A percentile compares a stretch with the other conserved stretches of the same genome.
These are phyloP conservation scores for Aphelenchoides bicaudatus DNA, from an alignment of 2,888 invertebrate genomes.

Conservation along the genomic window DNA sequence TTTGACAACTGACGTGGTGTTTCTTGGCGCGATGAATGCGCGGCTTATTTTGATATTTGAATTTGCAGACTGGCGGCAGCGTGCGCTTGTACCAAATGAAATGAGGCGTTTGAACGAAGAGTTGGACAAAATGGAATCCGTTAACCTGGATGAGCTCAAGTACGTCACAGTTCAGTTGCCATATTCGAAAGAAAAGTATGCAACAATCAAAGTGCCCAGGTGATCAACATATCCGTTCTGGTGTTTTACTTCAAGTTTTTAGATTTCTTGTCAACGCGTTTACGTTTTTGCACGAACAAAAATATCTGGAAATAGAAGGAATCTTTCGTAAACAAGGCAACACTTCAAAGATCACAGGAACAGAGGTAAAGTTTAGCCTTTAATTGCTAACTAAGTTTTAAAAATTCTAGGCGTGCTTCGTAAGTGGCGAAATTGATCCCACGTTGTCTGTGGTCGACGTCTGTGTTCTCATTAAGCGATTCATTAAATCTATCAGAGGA, in stretches of 20 bases:
- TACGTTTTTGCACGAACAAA: neutral
- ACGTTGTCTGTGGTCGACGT: slow-evolving; percentile 1
- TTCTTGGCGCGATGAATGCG: no score
- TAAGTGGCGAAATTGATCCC: neutral
- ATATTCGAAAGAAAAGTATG: no score
- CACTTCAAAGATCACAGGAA: neutral
- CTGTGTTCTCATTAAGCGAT: slow-evolving; percentile 5
- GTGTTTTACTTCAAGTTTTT: slow-evolving; percentile 2
- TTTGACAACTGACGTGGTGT: no score
- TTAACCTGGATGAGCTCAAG: no score
- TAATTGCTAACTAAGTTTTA: neutral
- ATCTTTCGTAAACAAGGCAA: slow-evolving; percentile 7
- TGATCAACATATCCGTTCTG: neutral
- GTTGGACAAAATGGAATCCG: no score
- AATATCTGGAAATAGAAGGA: neutral
- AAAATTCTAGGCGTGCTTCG: neutral
- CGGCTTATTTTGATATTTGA: no score
- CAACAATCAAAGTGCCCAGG: no score
- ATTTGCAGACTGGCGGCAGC: no score
- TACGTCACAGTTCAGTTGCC: no score
- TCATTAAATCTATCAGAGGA: slow-evolving; percentile 1
- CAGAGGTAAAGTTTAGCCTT: neutral
- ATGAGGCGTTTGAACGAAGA: no score
- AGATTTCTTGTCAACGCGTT: slow-evolving; percentile 9
- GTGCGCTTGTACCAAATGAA: no score